Percentiles rank a stretch among this genome's conserved stretches.
Conservation (phyloP, 1,140 invertebrate genomes). For the Lordiphosa stackelbergi region DNA sequence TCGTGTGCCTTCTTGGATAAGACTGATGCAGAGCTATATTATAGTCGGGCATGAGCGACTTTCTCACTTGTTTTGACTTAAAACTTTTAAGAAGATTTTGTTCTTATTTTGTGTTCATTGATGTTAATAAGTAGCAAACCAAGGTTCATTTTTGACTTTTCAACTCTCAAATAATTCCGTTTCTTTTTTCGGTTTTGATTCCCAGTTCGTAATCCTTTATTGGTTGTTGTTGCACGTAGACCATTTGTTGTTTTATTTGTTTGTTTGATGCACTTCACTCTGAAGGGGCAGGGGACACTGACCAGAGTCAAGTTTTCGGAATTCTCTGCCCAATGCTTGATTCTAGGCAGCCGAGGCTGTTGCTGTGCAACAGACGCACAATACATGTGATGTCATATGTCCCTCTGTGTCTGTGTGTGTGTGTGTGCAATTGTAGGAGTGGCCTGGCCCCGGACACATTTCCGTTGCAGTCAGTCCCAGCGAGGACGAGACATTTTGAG, state of each 20-base stretch:
- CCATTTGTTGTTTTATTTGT: slow-evolving; percentile 55
- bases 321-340: not conserved
- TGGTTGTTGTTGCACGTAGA: slow-evolving; percentile 35
- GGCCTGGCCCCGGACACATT: slow-evolving; percentile 43
- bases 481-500: slow-evolving; percentile 52
- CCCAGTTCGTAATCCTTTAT: no score
- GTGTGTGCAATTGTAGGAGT: slow-evolving; percentile 31
- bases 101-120: no score
- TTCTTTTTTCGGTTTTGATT: no score
- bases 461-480: slow-evolving; percentile 54
- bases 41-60: no score
- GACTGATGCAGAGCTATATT: no score
- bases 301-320: not conserved
- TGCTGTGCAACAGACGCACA: not conserved
- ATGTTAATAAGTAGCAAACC: no score
- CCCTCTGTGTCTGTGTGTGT: slow-evolving; percentile 16
- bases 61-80: no score
- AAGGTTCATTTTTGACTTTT: no score
- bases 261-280: slow-evolving; percentile 24
- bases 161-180: no score
- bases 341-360: not conserved
- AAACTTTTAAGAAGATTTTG: no score
- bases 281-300: slow-evolving; percentile 45
- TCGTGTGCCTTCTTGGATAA: no score
- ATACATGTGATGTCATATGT: slow-evolving; percentile 6